Evolutionary conservation across 2,888 invertebrate species (phyloP), one percentile per base, ranked within the genome.

Genomic region (Lasioglossum leucozonium): DNA sequence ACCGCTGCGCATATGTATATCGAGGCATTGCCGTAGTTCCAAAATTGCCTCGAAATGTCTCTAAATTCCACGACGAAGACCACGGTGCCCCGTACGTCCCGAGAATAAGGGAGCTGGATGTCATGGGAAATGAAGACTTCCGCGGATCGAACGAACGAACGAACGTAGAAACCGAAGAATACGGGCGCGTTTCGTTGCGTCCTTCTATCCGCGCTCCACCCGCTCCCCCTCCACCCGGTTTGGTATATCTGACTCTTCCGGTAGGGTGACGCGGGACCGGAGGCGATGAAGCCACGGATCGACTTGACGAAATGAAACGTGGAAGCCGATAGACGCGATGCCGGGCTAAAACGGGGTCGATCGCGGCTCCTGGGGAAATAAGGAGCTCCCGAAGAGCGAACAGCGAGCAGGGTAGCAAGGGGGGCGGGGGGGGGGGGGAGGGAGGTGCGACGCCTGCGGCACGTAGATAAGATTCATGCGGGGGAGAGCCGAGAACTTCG

Each of bases 401-500:
- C 77, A 37, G 72, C 42, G 62, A 47, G 26, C 72, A 71, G 13
- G 69, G 26, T 11, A 44, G 51, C 5, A 62, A 62, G 55, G 22
- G 26, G 42, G 79, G 73, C 71, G 1, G 51, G 1, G 51, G 0
- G 55, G n/a, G 37, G 51, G 74, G 65, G n/a, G 37, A 44, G 74
- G 65, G 62, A 0, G 82, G 67, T 75, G 72, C 78, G 75, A 81
- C 72, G 91, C 90, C 91, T 91, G 91, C 87, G 87, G 91, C 87
- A 85, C 90, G 90, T 87, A 91, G 91, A 91, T 91, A 91, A 91
- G 88, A 91, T 91, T 91, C 91, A 90, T 87, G 84, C 90, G 85
- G 77, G 81, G 16, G 37, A 79, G 82, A 82, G 88, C 81, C 87
- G 69, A 79, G 82, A 90, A 89, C 87, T 90, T 88, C 83, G 85